Conservation (phyloP, 2,113 vertebrate genomes). For the Dicentrarchus labrax region DNA sequence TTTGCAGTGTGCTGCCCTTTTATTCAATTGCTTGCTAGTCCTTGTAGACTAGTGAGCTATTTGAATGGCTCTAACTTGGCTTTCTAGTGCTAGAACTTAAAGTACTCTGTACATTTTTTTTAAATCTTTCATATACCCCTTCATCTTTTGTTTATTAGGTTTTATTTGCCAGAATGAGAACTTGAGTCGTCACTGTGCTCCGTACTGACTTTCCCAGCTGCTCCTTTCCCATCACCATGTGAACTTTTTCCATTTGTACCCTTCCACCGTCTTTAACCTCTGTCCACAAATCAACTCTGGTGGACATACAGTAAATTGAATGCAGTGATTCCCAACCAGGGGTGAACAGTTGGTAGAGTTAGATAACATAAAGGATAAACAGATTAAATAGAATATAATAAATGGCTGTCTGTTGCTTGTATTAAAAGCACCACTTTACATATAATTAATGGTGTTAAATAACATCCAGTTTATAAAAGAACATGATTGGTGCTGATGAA, state of each 20-base stretch:
- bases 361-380: neutral
- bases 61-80: slow-evolving; percentile 26
- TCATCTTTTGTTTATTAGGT: neutral
- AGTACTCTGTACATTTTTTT: neutral
- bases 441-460: neutral
- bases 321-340: slow-evolving; percentile 46
- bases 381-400: neutral
- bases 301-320: slow-evolving; percentile 10
- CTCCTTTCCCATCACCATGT: slow-evolving; percentile 10
- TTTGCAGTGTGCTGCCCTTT: slow-evolving; percentile 20
- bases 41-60: slow-evolving; percentile 1
- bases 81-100: neutral
- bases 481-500: neutral
- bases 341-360: neutral
- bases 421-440: neutral
- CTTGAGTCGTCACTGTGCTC: neutral
- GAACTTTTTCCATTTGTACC: slow-evolving; percentile 10
- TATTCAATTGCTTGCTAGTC: slow-evolving; percentile 19
- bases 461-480: neutral
- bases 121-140: neutral
- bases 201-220: slow-evolving; percentile 26
- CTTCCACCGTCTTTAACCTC: neutral
- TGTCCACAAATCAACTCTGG: slow-evolving; percentile 1
- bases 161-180: slow-evolving; percentile 1
- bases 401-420: neutral